Conservation (phyloP, 2,888 invertebrate genomes). For the Catocala nupta region DNA sequence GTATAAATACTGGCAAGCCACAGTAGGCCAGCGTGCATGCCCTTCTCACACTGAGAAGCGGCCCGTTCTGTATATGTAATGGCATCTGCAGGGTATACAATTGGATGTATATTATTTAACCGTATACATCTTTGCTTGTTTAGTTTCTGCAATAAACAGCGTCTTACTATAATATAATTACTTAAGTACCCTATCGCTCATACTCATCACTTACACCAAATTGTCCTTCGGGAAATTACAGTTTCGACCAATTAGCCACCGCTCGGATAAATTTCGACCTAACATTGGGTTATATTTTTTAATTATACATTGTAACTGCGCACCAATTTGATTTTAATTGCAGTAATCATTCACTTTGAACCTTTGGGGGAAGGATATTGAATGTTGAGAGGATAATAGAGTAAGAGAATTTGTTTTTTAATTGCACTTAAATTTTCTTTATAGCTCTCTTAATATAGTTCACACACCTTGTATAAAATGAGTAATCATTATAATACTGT, state of each 20-base stretch:
- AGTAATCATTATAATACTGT: too few species aligned
- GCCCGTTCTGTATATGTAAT: too few species aligned
- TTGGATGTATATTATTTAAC: too few species aligned
- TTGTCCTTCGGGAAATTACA: constrained; percentile 81
- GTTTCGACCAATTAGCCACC: constrained; percentile 79
- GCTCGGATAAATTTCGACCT: constrained; percentile 74
- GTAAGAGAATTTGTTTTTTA: not conserved
- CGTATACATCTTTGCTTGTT: too few species aligned
- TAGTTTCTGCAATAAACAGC: too few species aligned
- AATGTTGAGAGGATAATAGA: constrained; percentile 8
- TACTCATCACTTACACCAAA: constrained; percentile 42
- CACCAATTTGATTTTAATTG: constrained; percentile 68
- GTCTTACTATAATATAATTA: too few species aligned
- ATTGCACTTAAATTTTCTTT: not conserved
- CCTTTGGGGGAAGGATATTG: constrained; percentile 42
- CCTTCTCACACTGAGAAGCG: too few species aligned
- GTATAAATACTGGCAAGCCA: too few species aligned
- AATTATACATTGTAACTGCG: constrained; percentile 67
- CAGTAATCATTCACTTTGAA: constrained; percentile 57
- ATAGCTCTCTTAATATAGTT: too few species aligned
- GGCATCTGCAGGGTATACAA: too few species aligned
- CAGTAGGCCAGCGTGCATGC: too few species aligned
- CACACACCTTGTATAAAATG: too few species aligned
- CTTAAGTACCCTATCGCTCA: not conserved
- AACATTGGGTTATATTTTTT: constrained; percentile 76